Conservation (phyloP, 2,797 vertebrate species). For the Emydoidea blandingii region DNA sequence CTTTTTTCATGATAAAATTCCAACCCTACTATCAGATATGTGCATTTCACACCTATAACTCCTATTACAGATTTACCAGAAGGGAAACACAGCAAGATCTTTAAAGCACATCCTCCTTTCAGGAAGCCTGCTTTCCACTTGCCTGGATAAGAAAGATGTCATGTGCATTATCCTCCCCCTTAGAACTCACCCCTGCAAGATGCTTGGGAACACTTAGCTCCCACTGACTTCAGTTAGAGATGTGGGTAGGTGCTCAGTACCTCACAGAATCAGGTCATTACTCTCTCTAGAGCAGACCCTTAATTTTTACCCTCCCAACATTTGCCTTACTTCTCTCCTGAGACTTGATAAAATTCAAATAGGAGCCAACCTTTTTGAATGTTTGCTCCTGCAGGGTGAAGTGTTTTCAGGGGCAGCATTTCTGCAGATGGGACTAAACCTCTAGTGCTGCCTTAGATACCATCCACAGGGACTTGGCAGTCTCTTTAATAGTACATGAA, state of each 20-base stretch:
- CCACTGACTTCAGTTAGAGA: not conserved
- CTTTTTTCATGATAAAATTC: not conserved
- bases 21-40: not conserved
- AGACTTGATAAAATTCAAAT: not conserved
- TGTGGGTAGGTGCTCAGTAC: not conserved
- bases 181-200: rapidly evolving
- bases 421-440: not conserved
- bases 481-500: not conserved
- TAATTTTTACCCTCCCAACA: not conserved
- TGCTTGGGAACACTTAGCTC: slow-evolving; percentile 29
- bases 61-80: not conserved
- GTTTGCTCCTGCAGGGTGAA: not conserved
- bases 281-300: slow-evolving; percentile 2
- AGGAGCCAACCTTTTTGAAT: not conserved
- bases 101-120: not conserved
- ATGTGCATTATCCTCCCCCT: not conserved
- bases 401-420: not conserved
- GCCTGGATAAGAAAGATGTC: not conserved
- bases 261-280: not conserved
- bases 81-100: not conserved
- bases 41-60: not conserved
- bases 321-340: not conserved
- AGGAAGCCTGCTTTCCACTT: not conserved
- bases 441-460: not conserved
- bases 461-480: not conserved